Evolutionary conservation across 2,113 vertebrate species (phyloP), one percentile per base, ranked within the genome.

Genomic region (Anser cygnoides): DNA sequence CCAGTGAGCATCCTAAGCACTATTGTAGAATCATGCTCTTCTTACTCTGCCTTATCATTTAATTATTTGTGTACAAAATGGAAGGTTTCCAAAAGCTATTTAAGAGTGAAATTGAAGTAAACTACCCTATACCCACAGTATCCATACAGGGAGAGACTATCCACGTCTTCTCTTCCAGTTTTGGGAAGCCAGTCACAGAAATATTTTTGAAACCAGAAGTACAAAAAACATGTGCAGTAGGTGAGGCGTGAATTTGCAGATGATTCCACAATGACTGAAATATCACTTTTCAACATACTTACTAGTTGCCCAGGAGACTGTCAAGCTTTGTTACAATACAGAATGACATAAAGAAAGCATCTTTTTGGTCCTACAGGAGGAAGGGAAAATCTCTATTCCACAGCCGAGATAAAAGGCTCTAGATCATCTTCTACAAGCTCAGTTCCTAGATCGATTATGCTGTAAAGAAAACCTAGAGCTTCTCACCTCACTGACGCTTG

Each of bases 401-500:
- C 19, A 87, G 29, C 20, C 19, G n/a, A 92, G 37, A 77, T 49
- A 78, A 46, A 66, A 62, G 15, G 28, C 49, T 83, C 73, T 43
- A 68, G 22, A 74, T 76, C 37, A 83, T 31, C 39, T 81, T 61
- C 33, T 72, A 55, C 31, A 84, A 87, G 68, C 44, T 54, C 19
- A 58, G 35, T 54, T 80, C 71, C 23, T 19, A 46, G 25, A 43
- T 37, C 3, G 1, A 20, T 22, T 6, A 37, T 1, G 6, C 31
- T 62, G 41, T 22, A 39, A 78, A 92, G 67, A 50, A 58, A 39
- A 29, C 19, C 54, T 43, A 78, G 37, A 16, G 52, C 13, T 87
- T 86, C 95, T 98, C 97, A 98, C 98, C 98, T 98, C 98, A 55
- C 98, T 99, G 95, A 98, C 99, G 21, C 98, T 98, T 26, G 98